Conservation (phyloP, 2,888 invertebrate species). For the Hypsopygia costalis region DNA sequence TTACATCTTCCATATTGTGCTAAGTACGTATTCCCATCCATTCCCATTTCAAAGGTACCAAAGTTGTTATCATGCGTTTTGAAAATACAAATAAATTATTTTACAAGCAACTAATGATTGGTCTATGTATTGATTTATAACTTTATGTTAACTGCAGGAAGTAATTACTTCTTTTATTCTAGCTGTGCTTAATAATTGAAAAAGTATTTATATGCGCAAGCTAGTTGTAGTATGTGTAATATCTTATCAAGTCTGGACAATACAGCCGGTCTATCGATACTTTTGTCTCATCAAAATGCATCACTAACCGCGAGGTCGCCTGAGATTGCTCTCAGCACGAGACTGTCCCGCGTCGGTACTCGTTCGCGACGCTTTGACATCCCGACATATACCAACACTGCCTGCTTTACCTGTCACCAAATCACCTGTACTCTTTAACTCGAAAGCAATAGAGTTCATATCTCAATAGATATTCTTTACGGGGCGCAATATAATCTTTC, state of each 20-base stretch:
- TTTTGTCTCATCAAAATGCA: slow-evolving; percentile 28
- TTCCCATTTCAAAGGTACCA: too few species aligned
- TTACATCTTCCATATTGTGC: too few species aligned
- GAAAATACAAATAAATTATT: too few species aligned
- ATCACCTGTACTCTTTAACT: slow-evolving; percentile 24
- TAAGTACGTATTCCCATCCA: too few species aligned
- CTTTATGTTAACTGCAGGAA: too few species aligned
- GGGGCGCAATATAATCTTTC: slow-evolving; percentile 24
- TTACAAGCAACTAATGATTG: too few species aligned
- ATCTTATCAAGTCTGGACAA: slow-evolving; percentile 18
- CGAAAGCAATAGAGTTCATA: slow-evolving; percentile 24
- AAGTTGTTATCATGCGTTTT: too few species aligned
- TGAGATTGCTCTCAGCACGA: slow-evolving; percentile 80
- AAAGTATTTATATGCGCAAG: too few species aligned
- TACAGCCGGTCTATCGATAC: slow-evolving; percentile 27
- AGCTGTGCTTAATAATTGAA: too few species aligned
- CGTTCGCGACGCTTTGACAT: slow-evolving; percentile 80
- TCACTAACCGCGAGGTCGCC: slow-evolving; percentile 58
- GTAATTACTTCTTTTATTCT: too few species aligned
- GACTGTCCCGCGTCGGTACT: slow-evolving; percentile 78
- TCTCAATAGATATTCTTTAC: slow-evolving; percentile 11
- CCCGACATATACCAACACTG: slow-evolving; percentile 56
- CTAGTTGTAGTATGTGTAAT: too few species aligned
- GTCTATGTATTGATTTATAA: too few species aligned
- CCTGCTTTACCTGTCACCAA: slow-evolving; percentile 21